Conservation (phyloP, 2,888 invertebrate genomes). For the Homarus gammarus region DNA sequence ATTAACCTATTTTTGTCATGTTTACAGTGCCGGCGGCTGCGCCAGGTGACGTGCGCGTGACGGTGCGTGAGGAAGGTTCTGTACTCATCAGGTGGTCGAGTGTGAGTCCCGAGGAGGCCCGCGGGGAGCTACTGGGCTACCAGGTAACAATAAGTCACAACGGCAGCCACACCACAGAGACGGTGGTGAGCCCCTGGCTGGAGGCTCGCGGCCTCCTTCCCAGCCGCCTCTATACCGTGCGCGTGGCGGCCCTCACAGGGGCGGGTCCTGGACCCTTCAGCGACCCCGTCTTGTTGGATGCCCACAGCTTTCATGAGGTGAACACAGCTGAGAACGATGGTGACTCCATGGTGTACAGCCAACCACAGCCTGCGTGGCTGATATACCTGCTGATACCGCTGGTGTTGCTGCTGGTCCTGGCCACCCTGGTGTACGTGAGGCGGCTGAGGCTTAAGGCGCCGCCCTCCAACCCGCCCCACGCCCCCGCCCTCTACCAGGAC, state of each 20-base stretch:
- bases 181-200: conserved; percentile 90
- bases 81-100: conserved; percentile 67
- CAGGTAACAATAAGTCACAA: conserved; percentile 85
- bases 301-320: neutral
- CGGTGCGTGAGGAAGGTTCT: conserved; percentile 53
- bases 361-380: conserved; percentile 65
- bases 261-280: conserved; percentile 94
- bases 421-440: conserved; percentile 52
- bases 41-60: conserved; percentile 61
- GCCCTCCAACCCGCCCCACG: conserved; percentile 21
- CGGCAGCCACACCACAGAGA: conserved; percentile 81
- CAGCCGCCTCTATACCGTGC: conserved; percentile 87
- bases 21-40: conserved; percentile 74
- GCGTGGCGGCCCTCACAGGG: conserved; percentile 91
- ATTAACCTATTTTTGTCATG: neutral
- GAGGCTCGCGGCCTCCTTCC: conserved; percentile 91
- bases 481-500: conserved; percentile 39
- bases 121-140: conserved; percentile 68
- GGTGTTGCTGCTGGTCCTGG: conserved; percentile 56
- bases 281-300: conserved; percentile 83
- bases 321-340: neutral
- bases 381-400: conserved; percentile 63
- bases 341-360: conserved; percentile 58
- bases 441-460: conserved; percentile 43
- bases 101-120: conserved; percentile 39